A percentile compares a stretch with the other conserved stretches of the same genome.
These are phyloP conservation scores for Oscheius sp. DNA, from an alignment of 2,888 invertebrate species.

Conservation along the genomic window DNA sequence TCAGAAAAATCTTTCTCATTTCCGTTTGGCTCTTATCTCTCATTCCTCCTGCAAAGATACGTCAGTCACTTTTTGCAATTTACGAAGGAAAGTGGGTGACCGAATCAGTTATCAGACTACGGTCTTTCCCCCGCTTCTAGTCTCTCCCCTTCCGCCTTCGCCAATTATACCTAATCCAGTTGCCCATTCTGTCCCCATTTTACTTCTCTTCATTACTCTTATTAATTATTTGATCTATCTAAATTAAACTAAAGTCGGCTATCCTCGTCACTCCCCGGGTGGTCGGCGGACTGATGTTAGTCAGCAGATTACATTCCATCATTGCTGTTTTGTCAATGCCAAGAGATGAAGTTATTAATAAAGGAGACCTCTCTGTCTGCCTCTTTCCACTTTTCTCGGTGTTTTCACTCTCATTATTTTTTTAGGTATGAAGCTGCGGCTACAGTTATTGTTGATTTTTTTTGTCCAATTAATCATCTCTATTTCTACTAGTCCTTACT, in stretches of 20 bases:
- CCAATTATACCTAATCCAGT: neutral
- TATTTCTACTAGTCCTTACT: slow-evolving; percentile 10
- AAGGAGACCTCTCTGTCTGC: neutral
- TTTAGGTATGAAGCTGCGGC: slow-evolving; percentile 26
- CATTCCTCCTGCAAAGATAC: neutral
- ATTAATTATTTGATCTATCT: neutral
- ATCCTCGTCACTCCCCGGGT: neutral
- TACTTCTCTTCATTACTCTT: neutral
- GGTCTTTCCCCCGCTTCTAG: neutral
- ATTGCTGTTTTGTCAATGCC: neutral
- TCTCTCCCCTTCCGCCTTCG: neutral
- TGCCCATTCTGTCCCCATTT: neutral
- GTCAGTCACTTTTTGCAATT: too few relatives aligned
- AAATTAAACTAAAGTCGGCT: neutral
- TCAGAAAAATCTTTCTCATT: too few relatives aligned
- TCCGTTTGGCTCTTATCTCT: too few relatives aligned
- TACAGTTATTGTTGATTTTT: slow-evolving; percentile 4
- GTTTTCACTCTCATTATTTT: too few relatives aligned
- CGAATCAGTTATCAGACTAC: neutral
- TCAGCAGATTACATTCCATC: neutral
- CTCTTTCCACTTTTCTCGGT: too few relatives aligned
- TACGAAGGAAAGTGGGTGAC: too few relatives aligned
- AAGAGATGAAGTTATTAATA: too few relatives aligned
- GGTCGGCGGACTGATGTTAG: neutral
- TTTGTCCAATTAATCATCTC: slow-evolving; percentile 9